Evolutionary conservation across 2,888 invertebrate genomes (phyloP), one percentile per base, ranked within the genome.

Genomic region (Lydus trimaculatus): DNA sequence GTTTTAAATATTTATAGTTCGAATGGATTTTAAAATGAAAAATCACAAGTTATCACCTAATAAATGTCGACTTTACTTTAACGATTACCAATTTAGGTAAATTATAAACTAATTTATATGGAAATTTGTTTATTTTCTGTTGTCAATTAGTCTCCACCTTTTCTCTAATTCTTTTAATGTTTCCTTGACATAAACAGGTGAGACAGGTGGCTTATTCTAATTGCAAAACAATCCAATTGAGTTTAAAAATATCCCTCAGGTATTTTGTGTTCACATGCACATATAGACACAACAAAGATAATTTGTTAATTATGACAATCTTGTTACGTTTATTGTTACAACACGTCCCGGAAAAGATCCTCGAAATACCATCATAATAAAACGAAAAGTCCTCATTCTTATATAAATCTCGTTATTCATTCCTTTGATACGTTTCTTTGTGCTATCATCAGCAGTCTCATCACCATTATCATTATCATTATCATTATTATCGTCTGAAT

Each of bases 351-450:
- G 56, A 56, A 56, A 48, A 20, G 20, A 9, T 20, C 20, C 48
- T 9, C n/a, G n/a, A n/a, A n/a, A 48, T 48, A 48, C 20, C 20
- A 8, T 11, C 48, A 48, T 48, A 48, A 48, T 48, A 8, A 48
- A n/a, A 48, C 9, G 48, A 48, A 48, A 9, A 48, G 48, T 20
- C 48, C 48, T 48, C 7, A 3, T 9, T 20, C 48, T 20, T 20
- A 11, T 56, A 25, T 20, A 23, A 64, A 65, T 61, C 64, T 60
- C 63, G 63, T 69, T 69, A 65, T 66, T 66, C 63, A 65, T 64
- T 64, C 66, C 69, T 70, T 70, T 70, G 70, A 66, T 61, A 13
- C 23, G 56, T 66, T 66, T 70, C 66, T 66, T 70, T 66, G 66
- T 58, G 66, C 58, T 63, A 61, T 43, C 66, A 62, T 64, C 52